phyloP scores from a whole-genome alignment of 2,113 vertebrate genomes.

The Philantomba maxwellii region DNA sequence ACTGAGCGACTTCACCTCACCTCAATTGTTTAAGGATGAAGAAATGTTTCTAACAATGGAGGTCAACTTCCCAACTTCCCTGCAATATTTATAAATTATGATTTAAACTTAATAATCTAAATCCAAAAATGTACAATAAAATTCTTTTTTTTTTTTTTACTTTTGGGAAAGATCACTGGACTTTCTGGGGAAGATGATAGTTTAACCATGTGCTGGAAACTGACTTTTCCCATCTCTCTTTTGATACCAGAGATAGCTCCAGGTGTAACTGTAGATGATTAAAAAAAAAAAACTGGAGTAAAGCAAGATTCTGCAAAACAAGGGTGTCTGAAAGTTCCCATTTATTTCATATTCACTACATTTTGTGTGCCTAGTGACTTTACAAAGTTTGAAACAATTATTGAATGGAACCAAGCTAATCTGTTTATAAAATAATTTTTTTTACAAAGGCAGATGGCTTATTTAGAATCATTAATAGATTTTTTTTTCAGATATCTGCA shows the following conservation, averaged over 20 bases:
- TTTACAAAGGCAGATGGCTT: constrained; percentile 8
- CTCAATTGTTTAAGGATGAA: not conserved
- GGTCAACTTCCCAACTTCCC: not conserved
- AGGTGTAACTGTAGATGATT: not conserved
- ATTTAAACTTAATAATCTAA: not conserved
- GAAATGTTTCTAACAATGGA: not conserved
- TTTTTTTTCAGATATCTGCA: not conserved
- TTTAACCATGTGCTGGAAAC: not conserved
- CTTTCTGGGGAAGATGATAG: not conserved
- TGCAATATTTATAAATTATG: not conserved
- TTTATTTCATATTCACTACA: not conserved
- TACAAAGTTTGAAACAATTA: not conserved
- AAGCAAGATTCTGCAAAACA: not conserved
- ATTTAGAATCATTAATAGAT: not conserved
- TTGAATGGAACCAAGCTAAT: not conserved
- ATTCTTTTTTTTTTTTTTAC: not conserved
- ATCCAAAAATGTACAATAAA: not conserved
- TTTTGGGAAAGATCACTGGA: not conserved
- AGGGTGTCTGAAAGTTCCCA: not conserved
- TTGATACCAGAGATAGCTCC: not conserved
- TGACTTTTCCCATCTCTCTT: not conserved
- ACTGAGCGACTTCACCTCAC: too few species aligned
- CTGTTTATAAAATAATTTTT: not conserved
- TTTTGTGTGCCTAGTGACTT: not conserved
- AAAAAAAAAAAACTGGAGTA: not conserved